Base-by-base conservation (phyloP, 2,888 invertebrate genomes). In the Lasius platythorax region DNA sequence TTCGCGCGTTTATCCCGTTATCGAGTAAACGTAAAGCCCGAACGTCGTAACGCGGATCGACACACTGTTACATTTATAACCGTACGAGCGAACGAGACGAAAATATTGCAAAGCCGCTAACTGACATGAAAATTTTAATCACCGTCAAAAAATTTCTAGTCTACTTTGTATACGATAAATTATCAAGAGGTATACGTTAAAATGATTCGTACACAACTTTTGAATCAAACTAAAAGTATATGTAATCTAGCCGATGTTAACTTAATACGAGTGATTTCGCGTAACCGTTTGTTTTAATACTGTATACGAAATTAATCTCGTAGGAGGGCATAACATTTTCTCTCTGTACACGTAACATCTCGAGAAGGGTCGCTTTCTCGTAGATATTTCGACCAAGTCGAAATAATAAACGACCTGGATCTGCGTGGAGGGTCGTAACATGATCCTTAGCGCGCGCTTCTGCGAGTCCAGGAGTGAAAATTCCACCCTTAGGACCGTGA, bases 401-500 rank as follows among this genome's bases (percentile, higher is more conserved):
- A 90, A 90, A 91, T 91, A 88, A 92, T 89, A 91, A 90, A 90
- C 87, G 87, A 68, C 82, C 50, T 66, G 53, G 78, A 83, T 70
- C 81, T 56, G 72, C 85, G 75, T 33, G 67, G 28, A 82, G 70
- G 53, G 68, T 37, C 67, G 92, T 92, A 92, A 91, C 89, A 83
- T 78, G 91, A 92, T 87, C 88, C 87, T 76, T 74, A 88, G 85
- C 83, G 81, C 85, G 85, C 73, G 81, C 75, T 82, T 79, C 78
- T 64, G 18, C 64, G 53, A 67, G 40, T 61, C 58, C 33, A 37
- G 67, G 72, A 78, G 67, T 40, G 85, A 83, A 87, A 88, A 88
- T 86, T 84, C 81, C 87, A 86, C 87, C 90, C 89, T 88, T 84
- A 88, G 82, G 82, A 85, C 88, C 82, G 87, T 92, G 93, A 92